Conservation (phyloP, 2,888 invertebrate species). For the Dryomyza anilis region DNA sequence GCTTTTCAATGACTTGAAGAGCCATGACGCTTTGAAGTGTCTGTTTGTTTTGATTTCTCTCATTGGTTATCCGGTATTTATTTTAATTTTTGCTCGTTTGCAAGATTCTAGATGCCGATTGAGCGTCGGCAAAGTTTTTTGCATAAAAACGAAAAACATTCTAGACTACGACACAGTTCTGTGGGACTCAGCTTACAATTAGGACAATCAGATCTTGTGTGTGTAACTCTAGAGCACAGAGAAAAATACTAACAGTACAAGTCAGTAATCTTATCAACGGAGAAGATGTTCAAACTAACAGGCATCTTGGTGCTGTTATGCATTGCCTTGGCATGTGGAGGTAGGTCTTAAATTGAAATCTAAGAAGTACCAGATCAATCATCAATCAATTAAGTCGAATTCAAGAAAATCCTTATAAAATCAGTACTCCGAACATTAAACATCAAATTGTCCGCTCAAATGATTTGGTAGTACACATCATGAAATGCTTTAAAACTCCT, state of each 20-base stretch:
- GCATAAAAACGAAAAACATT: constrained; percentile 51
- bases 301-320: constrained; percentile 24
- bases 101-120: background rate
- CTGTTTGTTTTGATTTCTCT: too few relatives aligned
- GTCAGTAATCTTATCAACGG: background rate
- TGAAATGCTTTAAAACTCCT: too few relatives aligned
- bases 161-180: constrained; percentile 49
- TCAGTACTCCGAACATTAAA: too few relatives aligned
- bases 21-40: too few relatives aligned
- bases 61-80: too few relatives aligned
- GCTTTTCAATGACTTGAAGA: too few relatives aligned
- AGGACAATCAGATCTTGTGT: constrained; percentile 33
- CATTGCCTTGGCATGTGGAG: constrained; percentile 39
- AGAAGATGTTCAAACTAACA: constrained; percentile 25
- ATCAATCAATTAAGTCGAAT: too few relatives aligned
- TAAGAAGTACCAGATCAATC: background rate
- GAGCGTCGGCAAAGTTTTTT: constrained; percentile 38
- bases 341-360: constrained; percentile 34
- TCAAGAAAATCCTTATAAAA: too few relatives aligned
- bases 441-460: too few relatives aligned
- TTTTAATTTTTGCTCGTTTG: too few relatives aligned
- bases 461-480: too few relatives aligned
- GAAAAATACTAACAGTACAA: background rate
- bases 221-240: background rate
- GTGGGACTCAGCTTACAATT: constrained; percentile 51